phyloP scores from a whole-genome alignment of 2,888 invertebrate species.

The Athrips mouffetella region DNA sequence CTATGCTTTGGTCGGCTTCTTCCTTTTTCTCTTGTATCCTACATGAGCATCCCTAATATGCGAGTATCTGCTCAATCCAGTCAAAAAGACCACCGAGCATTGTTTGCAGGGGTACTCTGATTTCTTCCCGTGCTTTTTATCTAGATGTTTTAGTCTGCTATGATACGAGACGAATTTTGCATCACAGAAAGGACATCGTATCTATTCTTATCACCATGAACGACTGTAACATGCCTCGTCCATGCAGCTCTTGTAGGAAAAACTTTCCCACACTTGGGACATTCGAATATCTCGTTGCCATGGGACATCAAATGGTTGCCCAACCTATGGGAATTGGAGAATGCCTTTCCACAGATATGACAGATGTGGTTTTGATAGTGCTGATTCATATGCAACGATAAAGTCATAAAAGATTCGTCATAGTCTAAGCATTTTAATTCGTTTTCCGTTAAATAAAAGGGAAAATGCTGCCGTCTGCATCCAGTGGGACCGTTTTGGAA shows the following conservation, averaged over 20 bases:
- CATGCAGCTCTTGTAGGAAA: constrained; percentile 46
- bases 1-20: too few species aligned
- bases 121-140: constrained; percentile 44
- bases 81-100: constrained; percentile 47
- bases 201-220: constrained; percentile 46
- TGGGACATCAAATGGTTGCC: constrained; percentile 58
- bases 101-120: constrained; percentile 45
- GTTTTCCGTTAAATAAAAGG: constrained; percentile 47
- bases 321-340: constrained; percentile 57
- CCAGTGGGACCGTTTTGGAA: constrained; percentile 29
- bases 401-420: constrained; percentile 36
- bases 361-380: constrained; percentile 66
- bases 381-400: constrained; percentile 60
- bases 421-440: constrained; percentile 50
- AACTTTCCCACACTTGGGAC: constrained; percentile 57
- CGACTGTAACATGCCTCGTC: constrained; percentile 38
- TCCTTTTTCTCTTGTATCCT: constrained; percentile 20
- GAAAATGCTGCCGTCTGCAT: constrained; percentile 47
- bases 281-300: constrained; percentile 51
- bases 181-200: constrained; percentile 53
- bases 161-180: constrained; percentile 46
- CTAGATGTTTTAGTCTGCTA: constrained; percentile 45
- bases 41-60: constrained; percentile 56
- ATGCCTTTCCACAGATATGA: constrained; percentile 66
- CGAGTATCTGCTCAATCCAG: constrained; percentile 53